Percentiles rank a stretch among this genome's conserved stretches.
phyloP scores from a whole-genome alignment of 2,888 invertebrate species.

The Octodonta nipae region DNA sequence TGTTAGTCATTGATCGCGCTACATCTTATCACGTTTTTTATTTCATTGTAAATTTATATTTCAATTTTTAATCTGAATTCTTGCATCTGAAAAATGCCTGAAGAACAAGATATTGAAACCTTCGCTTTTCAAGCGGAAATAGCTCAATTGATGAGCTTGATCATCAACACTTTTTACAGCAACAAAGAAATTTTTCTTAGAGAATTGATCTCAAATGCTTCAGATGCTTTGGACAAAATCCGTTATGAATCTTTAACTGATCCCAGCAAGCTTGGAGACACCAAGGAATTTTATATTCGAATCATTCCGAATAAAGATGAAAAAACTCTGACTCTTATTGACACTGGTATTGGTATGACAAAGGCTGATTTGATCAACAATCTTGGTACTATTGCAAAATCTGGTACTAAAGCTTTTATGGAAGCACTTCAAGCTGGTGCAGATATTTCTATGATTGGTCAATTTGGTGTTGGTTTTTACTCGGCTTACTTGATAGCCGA shows the following conservation, averaged over 20 bases:
- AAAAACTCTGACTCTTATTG: conserved; percentile 87
- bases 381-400: conserved; percentile 96
- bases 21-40: too few relatives aligned
- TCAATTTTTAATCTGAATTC: too few relatives aligned
- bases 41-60: too few relatives aligned
- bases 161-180: conserved; percentile 99
- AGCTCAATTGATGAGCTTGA: conserved; percentile 97
- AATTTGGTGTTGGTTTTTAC: conserved; percentile 99
- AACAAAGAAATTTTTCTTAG: conserved; percentile 99
- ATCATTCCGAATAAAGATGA: conserved; percentile 93
- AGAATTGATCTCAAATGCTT: conserved; percentile 98
- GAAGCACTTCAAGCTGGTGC: conserved; percentile 98
- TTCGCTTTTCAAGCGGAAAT: conserved; percentile 99
- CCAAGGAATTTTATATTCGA: conserved; percentile 91
- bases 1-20: too few relatives aligned
- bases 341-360: conserved; percentile 97
- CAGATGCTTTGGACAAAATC: conserved; percentile 85
- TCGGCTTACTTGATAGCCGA: conserved; percentile 96
- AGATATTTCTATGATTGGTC: conserved; percentile 99
- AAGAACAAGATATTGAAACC: conserved; percentile 80
- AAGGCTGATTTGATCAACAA: conserved; percentile 98
- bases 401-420: conserved; percentile 99
- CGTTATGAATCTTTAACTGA: conserved; percentile 94
- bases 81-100: too few relatives aligned
- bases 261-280: conserved; percentile 60